Percentiles rank a stretch among this genome's conserved stretches.
These are phyloP conservation scores for Ptyas mucosa DNA, from an alignment of 2,113 vertebrate species.

Conservation along the genomic window DNA sequence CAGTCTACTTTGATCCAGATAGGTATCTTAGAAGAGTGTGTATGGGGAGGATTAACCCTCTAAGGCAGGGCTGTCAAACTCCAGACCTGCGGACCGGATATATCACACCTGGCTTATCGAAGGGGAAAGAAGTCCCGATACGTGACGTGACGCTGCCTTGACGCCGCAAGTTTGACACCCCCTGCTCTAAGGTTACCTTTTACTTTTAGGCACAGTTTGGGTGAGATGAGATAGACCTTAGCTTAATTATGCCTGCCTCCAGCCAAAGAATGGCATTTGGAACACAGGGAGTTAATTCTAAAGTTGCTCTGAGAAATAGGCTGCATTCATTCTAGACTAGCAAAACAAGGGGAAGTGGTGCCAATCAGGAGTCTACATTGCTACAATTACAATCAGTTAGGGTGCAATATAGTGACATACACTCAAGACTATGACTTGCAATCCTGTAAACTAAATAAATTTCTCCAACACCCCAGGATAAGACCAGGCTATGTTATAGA, in stretches of 20 bases:
- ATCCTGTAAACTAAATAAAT: neutral
- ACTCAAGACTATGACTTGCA: neutral
- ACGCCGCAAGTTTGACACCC: too few relatives aligned
- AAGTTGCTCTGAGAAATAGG: neutral
- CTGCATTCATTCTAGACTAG: neutral
- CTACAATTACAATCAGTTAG: neutral
- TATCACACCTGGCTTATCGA: too few relatives aligned
- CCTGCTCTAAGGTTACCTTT: neutral
- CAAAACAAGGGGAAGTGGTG: neutral
- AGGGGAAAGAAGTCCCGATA: too few relatives aligned
- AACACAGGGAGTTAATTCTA: neutral
- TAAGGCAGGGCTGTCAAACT: neutral
- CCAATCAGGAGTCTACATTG: neutral
- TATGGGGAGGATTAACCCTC: neutral
- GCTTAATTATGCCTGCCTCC: neutral
- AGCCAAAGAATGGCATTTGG: neutral
- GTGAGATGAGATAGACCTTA: neutral
- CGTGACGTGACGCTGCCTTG: too few relatives aligned
- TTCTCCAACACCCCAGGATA: neutral
- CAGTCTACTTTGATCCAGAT: neutral
- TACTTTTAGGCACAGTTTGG: neutral
- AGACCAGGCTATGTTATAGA: neutral
- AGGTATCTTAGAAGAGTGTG: neutral
- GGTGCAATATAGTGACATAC: neutral
- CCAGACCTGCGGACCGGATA: too few relatives aligned